Evolutionary conservation across 1,140 invertebrate species (phyloP).

Genomic region (Macrostomum lignano): DNA sequence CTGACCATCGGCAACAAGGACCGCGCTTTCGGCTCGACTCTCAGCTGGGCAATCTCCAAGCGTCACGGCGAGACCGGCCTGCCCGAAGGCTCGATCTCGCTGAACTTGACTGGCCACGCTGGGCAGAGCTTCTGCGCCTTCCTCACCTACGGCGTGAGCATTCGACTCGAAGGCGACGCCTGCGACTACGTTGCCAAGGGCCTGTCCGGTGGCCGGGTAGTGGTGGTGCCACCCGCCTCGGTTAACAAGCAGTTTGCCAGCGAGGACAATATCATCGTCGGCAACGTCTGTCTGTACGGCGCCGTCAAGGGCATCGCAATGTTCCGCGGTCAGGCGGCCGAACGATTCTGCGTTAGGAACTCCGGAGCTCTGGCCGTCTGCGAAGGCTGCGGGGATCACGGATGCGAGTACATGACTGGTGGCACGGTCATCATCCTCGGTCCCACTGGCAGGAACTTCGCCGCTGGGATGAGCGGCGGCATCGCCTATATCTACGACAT

Average conservation of each 20-base stretch:
- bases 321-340: slow-evolving; percentile 78
- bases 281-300: slow-evolving; percentile 89
- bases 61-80: slow-evolving; percentile 61
- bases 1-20: slow-evolving; percentile 66
- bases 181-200: slow-evolving; percentile 96
- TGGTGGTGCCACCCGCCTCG: slow-evolving; percentile 65
- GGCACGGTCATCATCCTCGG: slow-evolving; percentile 65
- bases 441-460: slow-evolving; percentile 80
- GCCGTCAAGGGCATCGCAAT: slow-evolving; percentile 73
- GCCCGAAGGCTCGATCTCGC: slow-evolving; percentile 51
- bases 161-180: slow-evolving; percentile 74
- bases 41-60: slow-evolving; percentile 72
- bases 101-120: slow-evolving; percentile 63
- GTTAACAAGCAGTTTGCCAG: slow-evolving; percentile 46
- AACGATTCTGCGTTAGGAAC: slow-evolving; percentile 88
- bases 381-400: slow-evolving; percentile 84
- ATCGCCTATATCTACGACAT: slow-evolving; percentile 77
- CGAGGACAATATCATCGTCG: slow-evolving; percentile 77
- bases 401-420: slow-evolving; percentile 98
- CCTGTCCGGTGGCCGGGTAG: slow-evolving; percentile 68
- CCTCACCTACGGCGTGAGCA: slow-evolving; percentile 54
- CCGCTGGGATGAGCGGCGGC: slow-evolving; percentile 88
- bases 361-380: slow-evolving; percentile 67
- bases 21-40: slow-evolving; percentile 60
- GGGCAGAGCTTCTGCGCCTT: slow-evolving; percentile 99